Evolutionary conservation across 1,140 invertebrate species (phyloP).

Genomic region (Eubasilissa regina): DNA sequence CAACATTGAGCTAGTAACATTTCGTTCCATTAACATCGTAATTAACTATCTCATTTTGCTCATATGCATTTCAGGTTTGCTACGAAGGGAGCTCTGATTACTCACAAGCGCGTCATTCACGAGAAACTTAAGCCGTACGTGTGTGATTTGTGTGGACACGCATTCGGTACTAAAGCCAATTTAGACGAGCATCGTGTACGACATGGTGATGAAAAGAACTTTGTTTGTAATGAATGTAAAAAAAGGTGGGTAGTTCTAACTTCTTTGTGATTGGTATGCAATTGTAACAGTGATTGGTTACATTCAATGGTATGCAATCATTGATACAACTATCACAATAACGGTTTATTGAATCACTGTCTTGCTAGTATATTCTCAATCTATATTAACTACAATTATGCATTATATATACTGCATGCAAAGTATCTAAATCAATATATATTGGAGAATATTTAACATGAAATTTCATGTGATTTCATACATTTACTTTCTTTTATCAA

Average conservation of each 20-base stretch:
- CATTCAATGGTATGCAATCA: no score
- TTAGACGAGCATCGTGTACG: conserved; percentile 61
- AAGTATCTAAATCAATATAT: no score
- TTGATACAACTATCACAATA: no score
- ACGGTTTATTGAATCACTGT: neutral
- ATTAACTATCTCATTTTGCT: no score
- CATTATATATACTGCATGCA: neutral
- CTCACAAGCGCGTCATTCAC: conserved; percentile 64
- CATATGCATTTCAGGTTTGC: conserved; percentile 63
- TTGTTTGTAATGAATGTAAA: conserved; percentile 67
- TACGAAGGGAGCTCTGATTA: conserved; percentile 65
- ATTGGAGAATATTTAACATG: no score
- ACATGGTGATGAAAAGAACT: conserved; percentile 69
- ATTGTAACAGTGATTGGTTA: no score
- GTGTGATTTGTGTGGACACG: conserved; percentile 54
- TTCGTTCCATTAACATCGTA: no score
- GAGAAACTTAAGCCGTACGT: conserved; percentile 54
- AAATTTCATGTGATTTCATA: no score
- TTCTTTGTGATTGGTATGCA: no score
- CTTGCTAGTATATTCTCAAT: neutral
- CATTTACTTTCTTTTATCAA: no score
- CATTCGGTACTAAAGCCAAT: conserved; percentile 50
- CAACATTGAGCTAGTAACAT: no score
- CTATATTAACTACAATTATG: neutral
- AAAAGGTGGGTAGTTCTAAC: conserved; percentile 60